Evolutionary conservation across 35 echinoderm and acorn worm genomes (phyloP).

Genomic region (Chiridota heheva): DNA sequence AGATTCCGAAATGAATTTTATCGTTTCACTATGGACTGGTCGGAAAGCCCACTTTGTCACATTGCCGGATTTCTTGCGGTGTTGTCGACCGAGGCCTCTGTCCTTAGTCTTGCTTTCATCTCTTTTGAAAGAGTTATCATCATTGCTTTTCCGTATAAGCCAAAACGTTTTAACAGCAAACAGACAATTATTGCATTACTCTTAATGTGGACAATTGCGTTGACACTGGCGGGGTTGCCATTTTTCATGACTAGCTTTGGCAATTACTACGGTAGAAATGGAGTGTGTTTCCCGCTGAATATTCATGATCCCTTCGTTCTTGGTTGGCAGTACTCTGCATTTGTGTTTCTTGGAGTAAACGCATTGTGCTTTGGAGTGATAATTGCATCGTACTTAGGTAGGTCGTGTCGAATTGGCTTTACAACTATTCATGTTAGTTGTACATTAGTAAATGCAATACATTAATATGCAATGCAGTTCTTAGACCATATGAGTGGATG

Average conservation of each 20-base stretch:
- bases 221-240: slow-evolving; percentile 54
- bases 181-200: slow-evolving; percentile 49
- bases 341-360: slow-evolving; percentile 91
- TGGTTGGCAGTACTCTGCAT: slow-evolving; percentile 90
- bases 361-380: slow-evolving; percentile 59
- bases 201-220: slow-evolving; percentile 62
- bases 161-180: slow-evolving; percentile 57
- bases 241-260: slow-evolving; percentile 62
- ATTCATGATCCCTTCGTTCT: slow-evolving; percentile 68
- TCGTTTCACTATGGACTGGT: slow-evolving; percentile 61
- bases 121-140: slow-evolving; percentile 60
- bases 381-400: slow-evolving; percentile 74
- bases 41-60: slow-evolving; percentile 49
- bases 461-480: slow-evolving; percentile 17
- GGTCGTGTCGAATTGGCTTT: too few species aligned
- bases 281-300: slow-evolving; percentile 89
- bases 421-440: too few species aligned
- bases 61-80: slow-evolving; percentile 74
- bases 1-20: slow-evolving; percentile 51
- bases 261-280: slow-evolving; percentile 94
- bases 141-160: slow-evolving; percentile 64
- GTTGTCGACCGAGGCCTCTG: slow-evolving; percentile 62
- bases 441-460: too few species aligned
- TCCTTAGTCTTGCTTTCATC: slow-evolving; percentile 72
- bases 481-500: slow-evolving; percentile 36